phyloP scores from a whole-genome alignment of 2,888 invertebrate species.

The Euphydryas editha region DNA sequence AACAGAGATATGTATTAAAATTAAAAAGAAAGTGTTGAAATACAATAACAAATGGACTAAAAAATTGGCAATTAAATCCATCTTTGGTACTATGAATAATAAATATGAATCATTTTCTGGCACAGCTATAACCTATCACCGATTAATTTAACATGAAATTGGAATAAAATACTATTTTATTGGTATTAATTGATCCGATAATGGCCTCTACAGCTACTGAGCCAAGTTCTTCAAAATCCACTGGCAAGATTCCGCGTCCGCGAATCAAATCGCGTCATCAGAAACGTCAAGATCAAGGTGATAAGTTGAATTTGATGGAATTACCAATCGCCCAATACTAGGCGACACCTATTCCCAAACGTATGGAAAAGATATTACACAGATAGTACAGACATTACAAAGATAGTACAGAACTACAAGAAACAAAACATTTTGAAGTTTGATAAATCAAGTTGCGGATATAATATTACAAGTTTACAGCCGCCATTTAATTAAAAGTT shows the following conservation, averaged over 20 bases:
- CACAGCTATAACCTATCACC: neutral
- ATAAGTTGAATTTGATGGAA: neutral
- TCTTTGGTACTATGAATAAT: neutral
- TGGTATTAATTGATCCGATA: neutral
- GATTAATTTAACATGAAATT: neutral
- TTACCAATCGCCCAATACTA: neutral
- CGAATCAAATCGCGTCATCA: slow-evolving; percentile 11
- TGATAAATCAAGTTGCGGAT: too few species aligned
- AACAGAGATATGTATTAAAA: too few species aligned
- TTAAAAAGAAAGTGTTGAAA: too few species aligned
- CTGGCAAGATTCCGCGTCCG: slow-evolving; percentile 10
- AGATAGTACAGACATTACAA: too few species aligned
- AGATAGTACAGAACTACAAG: too few species aligned
- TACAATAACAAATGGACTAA: too few species aligned
- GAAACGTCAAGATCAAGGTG: slow-evolving; percentile 13
- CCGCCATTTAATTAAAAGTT: too few species aligned
- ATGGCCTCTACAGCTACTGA: neutral
- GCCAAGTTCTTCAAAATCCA: slow-evolving; percentile 17
- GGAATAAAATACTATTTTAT: neutral
- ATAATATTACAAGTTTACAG: too few species aligned
- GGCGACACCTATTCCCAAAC: slow-evolving; percentile 3
- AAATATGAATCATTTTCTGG: neutral
- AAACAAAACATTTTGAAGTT: too few species aligned
- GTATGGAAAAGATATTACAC: neutral
- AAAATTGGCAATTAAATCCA: too few species aligned